Evolutionary conservation across 2,113 vertebrate genomes (phyloP).

Genomic region (Propithecus coquereli): DNA sequence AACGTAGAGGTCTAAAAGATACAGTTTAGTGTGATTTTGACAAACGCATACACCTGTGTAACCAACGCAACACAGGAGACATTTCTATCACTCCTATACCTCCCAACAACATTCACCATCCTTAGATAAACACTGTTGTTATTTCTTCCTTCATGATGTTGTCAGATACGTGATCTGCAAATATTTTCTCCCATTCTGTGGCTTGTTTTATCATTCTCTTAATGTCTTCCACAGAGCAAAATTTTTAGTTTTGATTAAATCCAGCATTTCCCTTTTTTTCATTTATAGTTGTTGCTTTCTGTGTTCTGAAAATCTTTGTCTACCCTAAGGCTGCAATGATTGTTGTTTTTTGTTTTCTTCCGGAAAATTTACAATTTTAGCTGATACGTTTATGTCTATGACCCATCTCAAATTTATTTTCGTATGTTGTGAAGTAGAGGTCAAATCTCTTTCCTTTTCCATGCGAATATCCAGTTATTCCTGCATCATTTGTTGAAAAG

Average conservation of each 20-base stretch:
- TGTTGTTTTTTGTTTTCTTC: background rate
- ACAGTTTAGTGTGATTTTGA: background rate
- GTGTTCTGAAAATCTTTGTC: background rate
- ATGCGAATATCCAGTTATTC: background rate
- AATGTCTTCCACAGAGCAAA: background rate
- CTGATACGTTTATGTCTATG: background rate
- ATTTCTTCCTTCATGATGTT: background rate
- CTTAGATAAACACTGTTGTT: background rate
- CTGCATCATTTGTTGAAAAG: constrained; percentile 10
- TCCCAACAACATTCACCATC: background rate
- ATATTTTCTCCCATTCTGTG: background rate
- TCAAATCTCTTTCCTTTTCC: background rate
- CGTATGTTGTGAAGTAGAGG: background rate
- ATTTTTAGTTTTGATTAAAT: background rate
- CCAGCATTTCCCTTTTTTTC: background rate
- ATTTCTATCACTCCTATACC: background rate
- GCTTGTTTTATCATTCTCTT: background rate
- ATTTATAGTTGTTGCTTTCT: background rate
- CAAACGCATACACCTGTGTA: background rate
- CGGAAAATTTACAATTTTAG: background rate
- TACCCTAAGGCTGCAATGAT: background rate
- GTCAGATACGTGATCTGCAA: background rate
- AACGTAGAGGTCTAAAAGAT: background rate
- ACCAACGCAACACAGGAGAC: background rate
- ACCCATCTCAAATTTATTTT: background rate